These are phyloP conservation scores for Valencia hispanica DNA, from an alignment of 2,797 vertebrate genomes.

Conservation along the genomic window DNA sequence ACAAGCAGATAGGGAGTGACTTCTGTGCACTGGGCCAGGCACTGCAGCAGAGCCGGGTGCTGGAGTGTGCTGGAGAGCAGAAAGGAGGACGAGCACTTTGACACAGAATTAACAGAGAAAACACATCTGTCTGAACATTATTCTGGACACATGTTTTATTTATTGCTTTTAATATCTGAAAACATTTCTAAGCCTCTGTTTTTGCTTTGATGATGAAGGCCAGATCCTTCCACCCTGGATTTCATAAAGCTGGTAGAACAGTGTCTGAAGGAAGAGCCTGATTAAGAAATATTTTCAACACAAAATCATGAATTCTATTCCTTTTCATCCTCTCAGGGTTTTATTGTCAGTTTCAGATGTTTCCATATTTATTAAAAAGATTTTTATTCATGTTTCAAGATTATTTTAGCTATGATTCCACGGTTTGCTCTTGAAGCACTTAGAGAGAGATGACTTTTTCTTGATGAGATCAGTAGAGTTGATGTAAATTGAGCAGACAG, in stretches of 20 bases:
- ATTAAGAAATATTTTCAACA: neutral
- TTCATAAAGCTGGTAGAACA: neutral
- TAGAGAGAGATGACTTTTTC: neutral
- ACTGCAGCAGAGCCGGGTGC: slow-evolving; percentile 93
- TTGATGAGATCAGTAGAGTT: neutral
- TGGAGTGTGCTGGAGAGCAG: slow-evolving; percentile 83
- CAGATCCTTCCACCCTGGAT: neutral
- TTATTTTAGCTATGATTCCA: neutral
- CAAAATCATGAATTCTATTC: neutral
- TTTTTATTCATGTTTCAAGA: neutral
- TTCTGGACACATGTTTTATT: neutral
- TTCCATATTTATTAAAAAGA: neutral
- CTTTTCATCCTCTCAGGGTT: neutral
- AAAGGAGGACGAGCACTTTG: neutral
- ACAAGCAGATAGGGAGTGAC: slow-evolving; percentile 94
- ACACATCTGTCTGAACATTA: neutral
- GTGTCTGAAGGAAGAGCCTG: neutral
- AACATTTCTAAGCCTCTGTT: neutral
- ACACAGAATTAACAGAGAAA: neutral
- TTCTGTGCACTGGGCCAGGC: slow-evolving; percentile 92
- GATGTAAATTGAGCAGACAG: neutral
- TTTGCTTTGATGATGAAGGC: neutral
- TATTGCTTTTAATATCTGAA: neutral
- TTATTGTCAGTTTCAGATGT: neutral
- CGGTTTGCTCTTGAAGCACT: neutral